Base-by-base conservation (phyloP, 2,113 vertebrate species). In the Phaethon lepturus region DNA sequence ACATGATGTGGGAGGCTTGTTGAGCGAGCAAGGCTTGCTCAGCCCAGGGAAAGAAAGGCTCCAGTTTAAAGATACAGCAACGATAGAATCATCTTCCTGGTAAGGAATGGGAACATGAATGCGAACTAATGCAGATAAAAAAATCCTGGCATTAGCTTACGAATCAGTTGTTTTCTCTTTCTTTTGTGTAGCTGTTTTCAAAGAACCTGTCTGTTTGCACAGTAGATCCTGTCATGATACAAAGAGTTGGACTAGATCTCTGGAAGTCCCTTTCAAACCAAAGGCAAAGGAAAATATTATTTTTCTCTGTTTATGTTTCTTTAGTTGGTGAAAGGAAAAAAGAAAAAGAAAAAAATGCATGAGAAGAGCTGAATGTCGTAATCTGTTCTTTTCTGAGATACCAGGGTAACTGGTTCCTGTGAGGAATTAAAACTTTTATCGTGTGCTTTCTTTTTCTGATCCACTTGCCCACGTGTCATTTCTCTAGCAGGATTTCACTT, bases 211-310 rank as follows among this genome's bases (percentile, higher is more conserved):
- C 33, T 90, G 69, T 91, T 91, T 94, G 69, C 49, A 95, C 62
- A 90, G 82, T 42, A 88, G 91, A 90, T 86, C 63, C 67, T 88
- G 75, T 55, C 59, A 63, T n/a, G 55, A 92, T 86, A 83, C 18
- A 58, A 83, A 86, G 40, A 53, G 19, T 33, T 84, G 63, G 72
- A 81, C 29, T 28, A 72, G 40, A 68, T 67, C 79, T 83, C 83
- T 80, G 28, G 79, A 94, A 52, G 53, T 22, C 44, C 35, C 45
- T 85, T 95, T 80, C 42, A 74, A 84, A 86, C 6, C 2, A 71
- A 83, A 7, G 17, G 23, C 14, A 69, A 83, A 93, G 7, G 17
- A 92, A 93, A 96, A 86, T 47, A 62, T 17, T 66, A 17, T 66
- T 90, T 94, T 86, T 56, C 23, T 76, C 45, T 86, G 58, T 69